A percentile compares a stretch with the other conserved stretches of the same genome.
Evolutionary conservation across 1,140 invertebrate genomes (phyloP).

Genomic region (Ostrea denselamellosa): DNA sequence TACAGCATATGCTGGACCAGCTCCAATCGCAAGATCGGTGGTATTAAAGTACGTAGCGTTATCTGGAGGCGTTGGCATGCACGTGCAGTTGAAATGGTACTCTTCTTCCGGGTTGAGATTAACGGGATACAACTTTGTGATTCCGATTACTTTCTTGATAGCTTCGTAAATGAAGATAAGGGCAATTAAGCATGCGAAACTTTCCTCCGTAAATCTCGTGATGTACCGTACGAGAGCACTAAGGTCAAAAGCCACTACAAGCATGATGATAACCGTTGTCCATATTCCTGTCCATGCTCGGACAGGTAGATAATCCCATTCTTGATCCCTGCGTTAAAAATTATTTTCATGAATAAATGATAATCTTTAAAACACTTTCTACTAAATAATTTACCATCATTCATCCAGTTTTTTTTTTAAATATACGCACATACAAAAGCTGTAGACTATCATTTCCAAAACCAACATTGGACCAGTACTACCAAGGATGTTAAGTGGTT

Average conservation of each 20-base stretch:
- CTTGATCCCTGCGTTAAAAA: constrained; percentile 82
- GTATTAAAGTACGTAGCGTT: constrained; percentile 44
- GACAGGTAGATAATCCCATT: constrained; percentile 95
- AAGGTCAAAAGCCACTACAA: constrained; percentile 96
- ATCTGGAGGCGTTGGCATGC: constrained; percentile 55
- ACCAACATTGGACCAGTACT: constrained; percentile 77
- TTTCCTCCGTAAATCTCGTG: constrained; percentile 99
- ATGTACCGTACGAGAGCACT: constrained; percentile 99
- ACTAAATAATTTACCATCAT: not conserved
- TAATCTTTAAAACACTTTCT: not conserved
- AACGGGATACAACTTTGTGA: constrained; percentile 65
- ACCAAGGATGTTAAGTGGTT: constrained; percentile 94
- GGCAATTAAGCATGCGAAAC: constrained; percentile 98
- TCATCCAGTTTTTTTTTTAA: not conserved
- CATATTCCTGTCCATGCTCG: constrained; percentile 96
- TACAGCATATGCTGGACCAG: constrained; percentile 1
- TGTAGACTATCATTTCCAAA: constrained; percentile 82
- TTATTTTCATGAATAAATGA: not conserved
- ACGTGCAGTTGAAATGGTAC: constrained; percentile 67
- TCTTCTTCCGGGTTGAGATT: constrained; percentile 64
- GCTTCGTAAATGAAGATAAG: constrained; percentile 99
- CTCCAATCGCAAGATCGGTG: constrained; percentile 32
- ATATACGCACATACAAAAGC: constrained; percentile 90
- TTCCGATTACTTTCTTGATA: constrained; percentile 80
- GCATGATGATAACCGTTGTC: constrained; percentile 91